Base-by-base conservation (phyloP, 2,888 invertebrate genomes). In the Drosophila picticornis region DNA sequence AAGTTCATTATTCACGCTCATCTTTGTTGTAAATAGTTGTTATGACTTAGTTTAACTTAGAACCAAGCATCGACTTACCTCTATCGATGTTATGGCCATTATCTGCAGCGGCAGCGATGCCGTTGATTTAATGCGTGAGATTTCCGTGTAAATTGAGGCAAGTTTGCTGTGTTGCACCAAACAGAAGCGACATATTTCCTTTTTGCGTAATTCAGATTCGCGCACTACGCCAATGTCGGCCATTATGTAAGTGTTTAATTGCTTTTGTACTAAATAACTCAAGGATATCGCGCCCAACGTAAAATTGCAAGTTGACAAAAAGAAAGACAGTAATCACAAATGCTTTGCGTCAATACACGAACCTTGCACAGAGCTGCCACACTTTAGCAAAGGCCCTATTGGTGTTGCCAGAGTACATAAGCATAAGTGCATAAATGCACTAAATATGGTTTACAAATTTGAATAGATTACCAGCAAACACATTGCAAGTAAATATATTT, bases 161-260 rank as follows among this genome's bases (percentile, higher is more conserved):
- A 97, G 93, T 66, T 95, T 94, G n/a, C 75, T 64, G 36, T 95
- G 94, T 91, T 95, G 95, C 72, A 94, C 93, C 84, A 97, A 94
- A 93, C 97, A 97, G 93, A 97, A 97, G 81, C 97, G 95, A 93
- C 97, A 97, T 73, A 96, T 94, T 93, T 95, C 94, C 93, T 95
- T 94, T 57, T 94, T 93, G 91, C 95, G 94, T 72, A 97, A 92
- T 81, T 94, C 94, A 6, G 56, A 25, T 57, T 86, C 90, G 56
- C 90, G 87, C 22, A 55, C 59, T 7, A n/a, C 48, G 16, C 50
- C 46, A 29, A 53, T 59, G 62, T 61, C 55, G 51, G 77, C 62
- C 87, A 88, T 87, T 10, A 29, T 74, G 25, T 50, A 43, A 27
- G 4, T 53, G 11, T 16, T 43, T 34, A 0, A 53, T 53, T 25